Evolutionary conservation across 2,797 vertebrate genomes (phyloP), one percentile per base, ranked within the genome.

Genomic region (Taenioides sp.): DNA sequence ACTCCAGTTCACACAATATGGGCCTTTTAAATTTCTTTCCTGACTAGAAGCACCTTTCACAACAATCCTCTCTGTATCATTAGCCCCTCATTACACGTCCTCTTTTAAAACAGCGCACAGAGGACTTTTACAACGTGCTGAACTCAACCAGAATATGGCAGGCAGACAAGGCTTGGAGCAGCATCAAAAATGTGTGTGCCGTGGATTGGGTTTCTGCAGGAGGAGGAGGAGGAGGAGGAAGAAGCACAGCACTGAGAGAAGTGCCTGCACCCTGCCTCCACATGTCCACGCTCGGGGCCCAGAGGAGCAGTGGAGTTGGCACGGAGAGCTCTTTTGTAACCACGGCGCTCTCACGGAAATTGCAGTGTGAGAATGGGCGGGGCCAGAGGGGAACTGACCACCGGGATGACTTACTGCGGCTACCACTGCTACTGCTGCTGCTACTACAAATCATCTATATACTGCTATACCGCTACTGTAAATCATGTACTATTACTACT

Each of bases 141-240:
- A 84, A 85, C 75, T 67, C 70, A 84, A 87, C 86, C 79, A 84
- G 86, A 88, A 76, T 83, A 34, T 85, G 81, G 81, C 88, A 84
- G 27, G 76, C 80, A 78, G 87, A 91, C 87, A 85, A 89, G 80
- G 28, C 80, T 89, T 92, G 92, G 91, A 91, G 87, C 81, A 57
- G 80, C 79, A 88, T 83, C 91, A 92, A 93, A 91, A 92, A 92
- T 93, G 90, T 88, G 89, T 88, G 85, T 77, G 83, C 81, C 73
- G 81, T 83, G 86, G 91, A 91, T 92, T 81, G 23, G 80, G 85
- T 92, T 92, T 89, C 91, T 83, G 81, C 85, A 34, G 18, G 59
- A 61, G 59, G 59, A 61, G 59, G 59, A 61, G 58, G 58, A 28
- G 59, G 59, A 37, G 31, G 55, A 58, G 55, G 55, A 58, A 22